phyloP scores from a whole-genome alignment of 2,888 invertebrate genomes.

The Argyresthia goedartella region DNA sequence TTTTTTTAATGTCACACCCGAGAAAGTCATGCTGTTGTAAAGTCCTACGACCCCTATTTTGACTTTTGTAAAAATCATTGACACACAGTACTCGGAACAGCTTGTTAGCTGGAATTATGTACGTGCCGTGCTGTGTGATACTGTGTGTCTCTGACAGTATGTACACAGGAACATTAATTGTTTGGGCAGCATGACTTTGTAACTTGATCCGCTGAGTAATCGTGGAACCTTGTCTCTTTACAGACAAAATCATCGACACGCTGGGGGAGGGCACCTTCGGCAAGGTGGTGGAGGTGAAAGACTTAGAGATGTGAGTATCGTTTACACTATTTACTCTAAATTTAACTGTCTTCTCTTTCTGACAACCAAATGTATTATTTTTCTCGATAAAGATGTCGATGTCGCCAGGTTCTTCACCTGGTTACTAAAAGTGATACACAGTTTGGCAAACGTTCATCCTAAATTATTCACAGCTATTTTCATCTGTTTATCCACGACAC shows the following conservation, averaged over 20 bases:
- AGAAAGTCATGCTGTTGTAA: conserved; percentile 1
- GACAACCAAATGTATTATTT: no score
- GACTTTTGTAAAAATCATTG: neutral
- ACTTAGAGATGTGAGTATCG: conserved; percentile 89
- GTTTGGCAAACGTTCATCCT: conserved; percentile 38
- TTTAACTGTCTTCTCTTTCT: no score
- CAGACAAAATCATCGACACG: conserved; percentile 99
- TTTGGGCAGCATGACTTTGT: conserved; percentile 39
- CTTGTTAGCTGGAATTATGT: neutral
- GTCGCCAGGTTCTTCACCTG: no score
- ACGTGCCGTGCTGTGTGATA: neutral
- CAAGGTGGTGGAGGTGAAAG: conserved; percentile 99
- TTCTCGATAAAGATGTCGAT: no score
- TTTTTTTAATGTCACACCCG: neutral
- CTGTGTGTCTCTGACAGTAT: conserved; percentile 2
- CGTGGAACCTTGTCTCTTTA: conserved; percentile 71
- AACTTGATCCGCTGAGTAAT: conserved; percentile 35
- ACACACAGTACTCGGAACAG: neutral
- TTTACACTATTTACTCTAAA: neutral
- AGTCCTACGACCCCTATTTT: neutral
- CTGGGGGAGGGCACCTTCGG: conserved; percentile 99
- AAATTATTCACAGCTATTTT: conserved; percentile 50
- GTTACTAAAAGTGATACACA: conserved; percentile 16
- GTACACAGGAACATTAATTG: neutral
- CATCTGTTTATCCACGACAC: conserved; percentile 35